Conservation (phyloP, 1,140 invertebrate species). For the Cotesia chilonis region DNA sequence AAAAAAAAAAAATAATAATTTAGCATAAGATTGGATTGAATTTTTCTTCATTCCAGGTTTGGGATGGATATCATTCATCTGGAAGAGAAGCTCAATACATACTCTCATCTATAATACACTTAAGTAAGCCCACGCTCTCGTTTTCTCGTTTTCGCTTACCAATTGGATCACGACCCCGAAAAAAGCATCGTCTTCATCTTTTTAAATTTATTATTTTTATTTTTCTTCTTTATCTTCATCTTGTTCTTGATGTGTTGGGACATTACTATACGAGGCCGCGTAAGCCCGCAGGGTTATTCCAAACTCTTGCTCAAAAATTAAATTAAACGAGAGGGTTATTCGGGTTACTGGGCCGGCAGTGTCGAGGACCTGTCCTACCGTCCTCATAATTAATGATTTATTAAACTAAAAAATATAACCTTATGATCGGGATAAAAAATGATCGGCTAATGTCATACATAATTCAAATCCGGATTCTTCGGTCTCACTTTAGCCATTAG, state of each 20-base stretch:
- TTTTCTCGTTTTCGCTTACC: constrained; percentile 37
- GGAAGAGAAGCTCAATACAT: not conserved
- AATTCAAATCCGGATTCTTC: constrained; percentile 5
- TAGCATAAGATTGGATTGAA: constrained; percentile 19
- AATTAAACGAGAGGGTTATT: constrained; percentile 46
- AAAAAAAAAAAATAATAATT: constrained; percentile 1
- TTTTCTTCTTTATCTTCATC: constrained; percentile 16
- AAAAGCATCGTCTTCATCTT: constrained; percentile 26
- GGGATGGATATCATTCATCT: constrained; percentile 20
- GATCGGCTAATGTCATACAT: not conserved
- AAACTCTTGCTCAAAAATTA: constrained; percentile 4
- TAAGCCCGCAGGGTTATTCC: constrained; percentile 33
- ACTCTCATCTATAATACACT: constrained; percentile 18
- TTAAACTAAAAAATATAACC: constrained; percentile 9
- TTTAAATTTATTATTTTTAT: too few species aligned
- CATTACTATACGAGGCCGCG: constrained; percentile 29
- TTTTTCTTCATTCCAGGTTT: constrained; percentile 29
- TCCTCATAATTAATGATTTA: constrained; percentile 37
- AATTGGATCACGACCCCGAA: constrained; percentile 43
- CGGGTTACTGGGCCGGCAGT: constrained; percentile 51
- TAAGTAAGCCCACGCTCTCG: constrained; percentile 15
- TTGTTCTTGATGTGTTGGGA: constrained; percentile 19
- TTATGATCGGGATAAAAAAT: not conserved
- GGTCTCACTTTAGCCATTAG: not conserved
- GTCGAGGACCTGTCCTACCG: constrained; percentile 42